Base-by-base conservation (phyloP, 2,113 vertebrate genomes). In the Sinocyclocheilus maitianheensis region DNA sequence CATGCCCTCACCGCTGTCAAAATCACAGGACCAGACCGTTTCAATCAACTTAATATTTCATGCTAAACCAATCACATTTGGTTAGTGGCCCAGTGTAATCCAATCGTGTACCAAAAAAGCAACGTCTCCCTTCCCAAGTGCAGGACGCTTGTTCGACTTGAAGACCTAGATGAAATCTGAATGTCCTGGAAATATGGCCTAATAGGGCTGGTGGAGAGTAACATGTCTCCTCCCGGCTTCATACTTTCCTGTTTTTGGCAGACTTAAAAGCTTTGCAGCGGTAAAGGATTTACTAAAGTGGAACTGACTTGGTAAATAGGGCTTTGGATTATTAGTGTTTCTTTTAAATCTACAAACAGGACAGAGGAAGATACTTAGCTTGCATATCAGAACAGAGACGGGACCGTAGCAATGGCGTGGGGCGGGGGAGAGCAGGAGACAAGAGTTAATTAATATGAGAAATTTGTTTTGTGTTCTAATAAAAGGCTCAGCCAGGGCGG, bases 401-500 rank as follows among this genome's bases (percentile, higher is more conserved):
- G 86, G 82, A 87, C 85, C n/a, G 82, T 71, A 83, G 63, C 22
- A 22, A 60, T 69, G 78, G 55, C 2, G 37, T 43, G 30, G 71
- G n/a, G 37, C 22, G 37, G 37, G 91, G 93, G 93, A 91, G 94
- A 91, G 94, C 84, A 72, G 84, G 78, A 85, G 85, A 94, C 86
- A 63, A 34, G 89, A 92, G 93, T 96, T 96, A 96, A 97, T 97
- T 96, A 97, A 96, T 95, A 94, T 92, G 94, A 97, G 95, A 95
- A 95, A 96, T 96, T 96, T 95, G 94, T 96, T 96, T 95, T 94
- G 94, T 90, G 91, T 93, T 93, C 92, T 89, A 91, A 95, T 95
- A 95, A 95, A 95, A 93, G 94, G 90, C 89, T 79, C 89, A 92
- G 91, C 90, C 58, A 94, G 95, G 94, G 94, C 94, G 93, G 92